A percentile compares a stretch with the other conserved stretches of the same genome.
Conservation (phyloP, 2,113 vertebrate species). For the Mirza zaza region DNA sequence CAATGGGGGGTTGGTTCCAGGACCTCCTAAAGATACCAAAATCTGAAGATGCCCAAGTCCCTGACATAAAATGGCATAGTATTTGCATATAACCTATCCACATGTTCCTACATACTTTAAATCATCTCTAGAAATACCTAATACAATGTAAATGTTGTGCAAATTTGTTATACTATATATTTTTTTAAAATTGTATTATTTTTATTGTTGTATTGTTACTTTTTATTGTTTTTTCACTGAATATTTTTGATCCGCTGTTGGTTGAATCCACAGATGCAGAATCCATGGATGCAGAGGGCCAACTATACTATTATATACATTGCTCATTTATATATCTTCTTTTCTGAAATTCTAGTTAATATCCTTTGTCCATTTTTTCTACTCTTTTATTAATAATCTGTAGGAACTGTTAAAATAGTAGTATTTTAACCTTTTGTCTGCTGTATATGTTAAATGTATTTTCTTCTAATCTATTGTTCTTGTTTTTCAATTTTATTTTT, state of each 20-base stretch:
- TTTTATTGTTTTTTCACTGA: background rate
- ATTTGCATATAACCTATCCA: background rate
- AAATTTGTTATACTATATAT: background rate
- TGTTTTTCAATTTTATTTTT: constrained; percentile 7
- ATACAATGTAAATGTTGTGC: background rate
- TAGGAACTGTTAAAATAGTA: background rate
- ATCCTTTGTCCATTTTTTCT: background rate
- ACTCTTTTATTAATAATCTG: background rate
- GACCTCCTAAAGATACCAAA: background rate
- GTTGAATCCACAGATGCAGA: background rate
- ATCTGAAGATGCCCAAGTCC: background rate
- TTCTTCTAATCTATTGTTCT: constrained; percentile 1
- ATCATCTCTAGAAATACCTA: background rate
- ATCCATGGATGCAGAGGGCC: background rate
- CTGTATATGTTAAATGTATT: background rate
- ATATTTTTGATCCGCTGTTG: background rate
- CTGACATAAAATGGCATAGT: background rate
- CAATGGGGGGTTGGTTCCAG: background rate
- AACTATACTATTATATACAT: background rate
- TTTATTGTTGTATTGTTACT: background rate
- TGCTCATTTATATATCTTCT: background rate
- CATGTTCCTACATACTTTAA: background rate
- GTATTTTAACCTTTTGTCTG: constrained; percentile 20
- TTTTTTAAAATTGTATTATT: background rate
- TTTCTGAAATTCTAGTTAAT: background rate